These are phyloP conservation scores for Rhabdornis inornatus DNA, from an alignment of 2,113 vertebrate genomes.

Conservation along the genomic window DNA sequence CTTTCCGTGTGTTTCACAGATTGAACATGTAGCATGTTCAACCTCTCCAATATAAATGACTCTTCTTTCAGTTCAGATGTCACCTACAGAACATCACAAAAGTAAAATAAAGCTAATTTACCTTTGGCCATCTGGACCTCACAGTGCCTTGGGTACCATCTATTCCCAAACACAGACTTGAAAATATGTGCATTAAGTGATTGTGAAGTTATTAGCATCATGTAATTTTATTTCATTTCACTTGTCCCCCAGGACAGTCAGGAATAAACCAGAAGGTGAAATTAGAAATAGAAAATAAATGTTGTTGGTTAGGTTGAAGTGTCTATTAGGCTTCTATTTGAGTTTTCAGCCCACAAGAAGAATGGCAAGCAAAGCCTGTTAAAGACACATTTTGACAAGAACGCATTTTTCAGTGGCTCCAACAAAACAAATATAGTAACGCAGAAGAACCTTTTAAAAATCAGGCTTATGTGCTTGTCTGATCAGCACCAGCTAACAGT, in stretches of 20 bases:
- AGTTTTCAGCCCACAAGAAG: conserved; percentile 3
- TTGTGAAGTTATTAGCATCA: not conserved
- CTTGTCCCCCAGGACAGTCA: not conserved
- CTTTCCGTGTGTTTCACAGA: not conserved
- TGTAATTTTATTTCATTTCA: not conserved
- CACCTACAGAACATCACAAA: not conserved
- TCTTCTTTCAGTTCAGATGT: not conserved
- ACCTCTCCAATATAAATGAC: not conserved
- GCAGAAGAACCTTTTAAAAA: conserved; percentile 29
- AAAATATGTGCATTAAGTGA: not conserved
- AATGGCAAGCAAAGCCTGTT: conserved; percentile 15
- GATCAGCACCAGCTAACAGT: conserved; percentile 1
- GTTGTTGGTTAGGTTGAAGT: not conserved
- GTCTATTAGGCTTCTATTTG: conserved; percentile 19
- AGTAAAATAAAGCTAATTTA: not conserved
- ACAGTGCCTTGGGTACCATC: not conserved
- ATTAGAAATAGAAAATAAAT: not conserved
- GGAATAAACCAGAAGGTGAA: not conserved
- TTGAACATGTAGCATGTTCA: not conserved
- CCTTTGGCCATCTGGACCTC: not conserved
- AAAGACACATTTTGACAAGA: conserved; percentile 49
- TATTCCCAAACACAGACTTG: not conserved
- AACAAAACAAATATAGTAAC: conserved; percentile 41
- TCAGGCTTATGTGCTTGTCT: conserved; percentile 28
- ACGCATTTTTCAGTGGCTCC: not conserved